phyloP scores from a whole-genome alignment of 2,888 invertebrate species.

The Heliconius charithonia region DNA sequence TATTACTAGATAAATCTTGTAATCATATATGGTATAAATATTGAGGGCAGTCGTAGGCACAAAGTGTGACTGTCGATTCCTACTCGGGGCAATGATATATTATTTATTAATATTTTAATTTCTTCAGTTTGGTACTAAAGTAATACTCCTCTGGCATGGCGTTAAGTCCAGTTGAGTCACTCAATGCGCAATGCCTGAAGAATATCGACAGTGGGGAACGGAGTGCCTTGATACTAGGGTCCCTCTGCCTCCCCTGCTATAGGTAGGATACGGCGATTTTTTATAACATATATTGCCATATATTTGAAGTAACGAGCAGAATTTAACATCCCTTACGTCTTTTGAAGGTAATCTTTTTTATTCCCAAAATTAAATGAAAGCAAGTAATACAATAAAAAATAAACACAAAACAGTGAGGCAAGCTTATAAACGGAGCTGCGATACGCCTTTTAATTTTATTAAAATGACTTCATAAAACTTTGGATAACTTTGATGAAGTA shows the following conservation, averaged over 20 bases:
- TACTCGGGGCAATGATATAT: background rate
- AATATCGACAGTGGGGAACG: no score
- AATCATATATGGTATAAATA: no score
- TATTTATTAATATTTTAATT: background rate
- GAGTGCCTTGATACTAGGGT: background rate
- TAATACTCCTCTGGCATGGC: background rate
- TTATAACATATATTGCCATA: background rate
- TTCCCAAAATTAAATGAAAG: background rate
- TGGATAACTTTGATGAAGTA: constrained; percentile 32
- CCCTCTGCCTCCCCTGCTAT: background rate
- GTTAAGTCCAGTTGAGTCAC: background rate
- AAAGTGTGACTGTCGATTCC: background rate
- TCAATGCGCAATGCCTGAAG: background rate
- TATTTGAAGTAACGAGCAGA: background rate
- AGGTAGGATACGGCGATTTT: background rate
- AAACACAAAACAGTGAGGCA: background rate
- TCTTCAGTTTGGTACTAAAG: background rate
- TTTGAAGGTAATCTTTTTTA: background rate
- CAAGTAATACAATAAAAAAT: background rate
- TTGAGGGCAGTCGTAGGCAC: background rate
- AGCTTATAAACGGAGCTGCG: constrained; percentile 1
- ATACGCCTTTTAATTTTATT: constrained; percentile 35
- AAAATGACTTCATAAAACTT: constrained; percentile 36
- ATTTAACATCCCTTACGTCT: background rate
- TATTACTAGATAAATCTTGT: background rate